Evolutionary conservation across 2,888 invertebrate species (phyloP), one percentile per base, ranked within the genome.

Genomic region (Scaptomyza reducta): DNA sequence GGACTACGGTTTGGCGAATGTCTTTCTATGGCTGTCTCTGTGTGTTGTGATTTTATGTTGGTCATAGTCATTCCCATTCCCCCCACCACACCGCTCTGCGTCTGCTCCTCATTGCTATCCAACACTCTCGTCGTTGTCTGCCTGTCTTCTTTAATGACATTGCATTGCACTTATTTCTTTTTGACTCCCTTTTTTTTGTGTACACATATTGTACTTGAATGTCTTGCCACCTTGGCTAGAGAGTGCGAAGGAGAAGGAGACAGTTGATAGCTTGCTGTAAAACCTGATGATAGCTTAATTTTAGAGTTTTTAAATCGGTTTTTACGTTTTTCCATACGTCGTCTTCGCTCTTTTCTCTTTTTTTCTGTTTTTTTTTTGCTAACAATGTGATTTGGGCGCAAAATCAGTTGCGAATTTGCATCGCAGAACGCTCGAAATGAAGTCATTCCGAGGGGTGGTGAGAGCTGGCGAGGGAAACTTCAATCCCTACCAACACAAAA

Each of bases 251-350:
- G 49, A 33, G 16, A 1, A 4, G 29, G 10, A 56, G 53, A n/a
- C 10, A 33, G 50, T 64, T 80, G 83, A 80, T 85, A 65, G 86
- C 70, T 73, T 49, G 83, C 74, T 72, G 87, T 87, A 75, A 88
- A 88, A 83, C 70, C 88, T 88, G 87, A 88, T 84, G 87, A 83
- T 83, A 63, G 88, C 88, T 83, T 83, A 88, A 83, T 83, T 88
- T 83, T 80, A 87, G 81, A 87, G 88, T 80, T 84, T 83, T 88
- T 69, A 83, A 87, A 88, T 83, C 82, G 82, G 59, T 80, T 44
- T 80, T 62, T 71, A 67, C 71, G 77, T 74, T 54, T 50, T 86
- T 74, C 71, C 69, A 71, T 53, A 64, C 64, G 56, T 56, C 55
- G 61, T 44, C 42, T 9, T 18, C 53, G 10, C 6, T 3, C 10